phyloP scores from a whole-genome alignment of 2,888 invertebrate genomes.

The Eristalis tenax region DNA sequence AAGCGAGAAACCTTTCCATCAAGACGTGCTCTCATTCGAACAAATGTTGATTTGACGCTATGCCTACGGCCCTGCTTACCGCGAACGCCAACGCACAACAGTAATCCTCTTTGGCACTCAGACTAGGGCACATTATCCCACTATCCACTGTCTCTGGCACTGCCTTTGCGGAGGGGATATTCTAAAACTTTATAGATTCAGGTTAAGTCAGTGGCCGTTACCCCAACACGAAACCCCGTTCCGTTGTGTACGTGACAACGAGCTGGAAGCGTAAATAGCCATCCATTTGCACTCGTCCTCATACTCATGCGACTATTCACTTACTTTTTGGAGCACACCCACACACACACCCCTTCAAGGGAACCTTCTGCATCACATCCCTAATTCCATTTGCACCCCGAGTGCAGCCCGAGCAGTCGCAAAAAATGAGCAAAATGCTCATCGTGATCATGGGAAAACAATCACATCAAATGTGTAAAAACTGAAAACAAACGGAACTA shows the following conservation, averaged over 20 bases:
- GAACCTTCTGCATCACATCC: neutral
- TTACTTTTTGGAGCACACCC: neutral
- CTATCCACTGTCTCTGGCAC: neutral
- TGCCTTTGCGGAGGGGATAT: neutral
- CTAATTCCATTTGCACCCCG: neutral
- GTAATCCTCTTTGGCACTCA: neutral
- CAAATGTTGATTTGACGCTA: neutral
- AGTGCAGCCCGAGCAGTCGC: neutral
- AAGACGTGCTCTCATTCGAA: neutral
- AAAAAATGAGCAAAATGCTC: slow-evolving; percentile 38
- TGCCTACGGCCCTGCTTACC: neutral
- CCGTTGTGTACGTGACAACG: slow-evolving; percentile 8
- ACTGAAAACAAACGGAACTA: slow-evolving; percentile 20
- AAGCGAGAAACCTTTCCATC: neutral
- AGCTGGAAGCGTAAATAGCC: neutral
- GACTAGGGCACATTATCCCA: neutral
- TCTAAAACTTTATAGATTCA: neutral
- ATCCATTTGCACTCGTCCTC: neutral
- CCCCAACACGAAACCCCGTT: neutral
- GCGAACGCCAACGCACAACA: neutral
- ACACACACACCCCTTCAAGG: neutral
- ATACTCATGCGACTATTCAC: neutral
- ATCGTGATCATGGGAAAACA: slow-evolving; percentile 55
- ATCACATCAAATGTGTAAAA: slow-evolving; percentile 41
- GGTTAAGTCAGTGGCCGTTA: neutral